Base-by-base conservation (phyloP, 2,113 vertebrate genomes). In the Coracopsis vasa region DNA sequence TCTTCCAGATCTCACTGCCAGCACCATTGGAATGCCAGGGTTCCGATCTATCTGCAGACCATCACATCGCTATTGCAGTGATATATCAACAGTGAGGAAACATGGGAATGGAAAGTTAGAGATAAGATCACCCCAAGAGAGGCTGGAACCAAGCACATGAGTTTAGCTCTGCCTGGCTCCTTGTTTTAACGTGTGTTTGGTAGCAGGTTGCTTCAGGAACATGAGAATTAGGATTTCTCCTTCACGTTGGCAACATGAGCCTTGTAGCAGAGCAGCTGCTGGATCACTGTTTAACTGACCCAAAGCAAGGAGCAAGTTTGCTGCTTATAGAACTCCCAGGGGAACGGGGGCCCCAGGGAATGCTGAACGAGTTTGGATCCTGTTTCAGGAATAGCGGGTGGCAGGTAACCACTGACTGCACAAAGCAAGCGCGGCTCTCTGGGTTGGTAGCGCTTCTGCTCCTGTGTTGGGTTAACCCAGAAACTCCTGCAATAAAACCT, bases 401-500 rank as follows among this genome's bases (percentile, higher is more conserved):
- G 37, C 50, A 47, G 92, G 64, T 14, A n/a, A 56, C 51, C 41
- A 15, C 3, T 58, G 91, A 14, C 72, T 35, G 45, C 2, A 1
- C 58, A 11, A n/a, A 51, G 85, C 16, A 2, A 44, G 21, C 3
- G 7, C 13, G 42, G 54, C 42, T n/a, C 79, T 44, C 3, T 1
- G 61, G 35, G 44, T 23, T 69, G 87, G 93, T 42, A 51, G 91
- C n/a, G 2, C 73, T 64, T 11, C 70, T 92, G 80, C 86, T 94
- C 69, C 95, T 4, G 37, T 64, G 79, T 60, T 80, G 96, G 90
- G 25, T 92, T 93, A 90, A 90, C 90, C 90, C 95, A 90, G 92
- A 87, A 97, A 86, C 69, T 93, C 90, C 94, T 79, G 92, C 92
- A 81, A 72, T 96, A 93, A 96, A 97, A 84, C 77, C 91, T 84